Conservation (phyloP, 2,113 vertebrate species). For the Forbesichthys agassizii region DNA sequence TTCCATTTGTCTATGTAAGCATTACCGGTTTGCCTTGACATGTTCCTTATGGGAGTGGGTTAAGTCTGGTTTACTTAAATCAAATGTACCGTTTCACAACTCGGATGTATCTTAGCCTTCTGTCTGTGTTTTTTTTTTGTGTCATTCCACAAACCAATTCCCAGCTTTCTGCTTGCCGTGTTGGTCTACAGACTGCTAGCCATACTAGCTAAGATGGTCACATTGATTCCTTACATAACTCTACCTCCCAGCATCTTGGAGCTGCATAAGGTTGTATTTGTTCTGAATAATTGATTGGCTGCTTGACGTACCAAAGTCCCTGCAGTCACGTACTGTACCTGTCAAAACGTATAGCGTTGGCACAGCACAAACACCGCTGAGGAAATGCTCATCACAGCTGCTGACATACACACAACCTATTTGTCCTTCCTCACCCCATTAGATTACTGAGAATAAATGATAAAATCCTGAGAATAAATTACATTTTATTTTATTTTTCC, state of each 20-base stretch:
- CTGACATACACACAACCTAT: too few relatives aligned
- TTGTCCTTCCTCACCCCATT: too few relatives aligned
- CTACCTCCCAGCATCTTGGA: constrained; percentile 10
- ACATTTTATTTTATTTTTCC: too few relatives aligned
- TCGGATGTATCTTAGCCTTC: neutral
- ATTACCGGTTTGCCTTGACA: constrained; percentile 30
- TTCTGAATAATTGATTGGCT: constrained; percentile 61
- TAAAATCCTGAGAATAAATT: too few relatives aligned
- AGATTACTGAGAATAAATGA: too few relatives aligned
- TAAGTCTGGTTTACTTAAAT: constrained; percentile 33
- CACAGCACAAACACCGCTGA: too few relatives aligned
- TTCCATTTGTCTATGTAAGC: constrained; percentile 11
- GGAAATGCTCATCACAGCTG: too few relatives aligned
- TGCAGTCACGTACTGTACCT: constrained; percentile 16
- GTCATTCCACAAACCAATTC: neutral
- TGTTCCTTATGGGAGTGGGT: constrained; percentile 30
- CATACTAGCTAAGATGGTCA: constrained; percentile 5
- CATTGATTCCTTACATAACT: neutral
- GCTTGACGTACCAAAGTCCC: constrained; percentile 36
- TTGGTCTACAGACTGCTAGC: constrained; percentile 11
- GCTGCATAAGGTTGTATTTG: constrained; percentile 23
- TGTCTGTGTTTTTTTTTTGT: constrained; percentile 1
- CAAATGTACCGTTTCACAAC: constrained; percentile 17
- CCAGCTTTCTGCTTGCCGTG: constrained; percentile 10
- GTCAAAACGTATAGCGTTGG: too few relatives aligned